phyloP scores from a whole-genome alignment of 2,113 vertebrate species.

The Pituophis catenifer region DNA sequence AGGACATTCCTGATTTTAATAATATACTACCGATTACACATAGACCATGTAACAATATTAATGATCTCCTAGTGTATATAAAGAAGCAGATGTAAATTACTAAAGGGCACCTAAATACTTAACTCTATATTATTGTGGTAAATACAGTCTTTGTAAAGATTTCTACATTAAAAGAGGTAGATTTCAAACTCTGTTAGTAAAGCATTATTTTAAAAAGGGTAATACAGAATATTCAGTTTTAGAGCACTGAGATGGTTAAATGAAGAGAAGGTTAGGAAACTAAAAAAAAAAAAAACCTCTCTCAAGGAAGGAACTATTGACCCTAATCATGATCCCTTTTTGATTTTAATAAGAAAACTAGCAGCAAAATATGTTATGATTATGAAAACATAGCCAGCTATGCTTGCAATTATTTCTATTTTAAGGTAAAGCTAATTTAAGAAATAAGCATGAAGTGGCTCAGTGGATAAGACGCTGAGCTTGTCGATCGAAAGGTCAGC shows the following conservation, averaged over 20 bases:
- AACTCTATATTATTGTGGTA: not conserved
- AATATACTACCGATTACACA: not conserved
- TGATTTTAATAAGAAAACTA: not conserved
- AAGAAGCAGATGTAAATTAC: not conserved
- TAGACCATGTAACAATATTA: not conserved
- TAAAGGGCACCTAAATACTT: not conserved
- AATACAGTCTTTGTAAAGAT: not conserved
- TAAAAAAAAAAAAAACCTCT: not conserved
- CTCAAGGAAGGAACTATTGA: not conserved
- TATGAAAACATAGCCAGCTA: not conserved
- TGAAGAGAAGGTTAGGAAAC: not conserved
- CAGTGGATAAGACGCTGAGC: too few relatives aligned
- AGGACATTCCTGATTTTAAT: not conserved
- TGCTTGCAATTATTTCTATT: not conserved
- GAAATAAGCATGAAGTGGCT: not conserved
- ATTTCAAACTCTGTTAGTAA: not conserved
- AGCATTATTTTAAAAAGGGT: not conserved
- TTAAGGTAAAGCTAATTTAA: not conserved
- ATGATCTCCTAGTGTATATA: not conserved
- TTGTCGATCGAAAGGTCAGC: too few relatives aligned
- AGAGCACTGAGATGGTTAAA: not conserved
- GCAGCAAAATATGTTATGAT: not conserved
- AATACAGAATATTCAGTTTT: not conserved
- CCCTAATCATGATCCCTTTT: not conserved
- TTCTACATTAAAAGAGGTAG: not conserved